A percentile compares a stretch with the other conserved stretches of the same genome.
Conservation (phyloP, 2,888 invertebrate species). For the Harpalus rubripes region DNA sequence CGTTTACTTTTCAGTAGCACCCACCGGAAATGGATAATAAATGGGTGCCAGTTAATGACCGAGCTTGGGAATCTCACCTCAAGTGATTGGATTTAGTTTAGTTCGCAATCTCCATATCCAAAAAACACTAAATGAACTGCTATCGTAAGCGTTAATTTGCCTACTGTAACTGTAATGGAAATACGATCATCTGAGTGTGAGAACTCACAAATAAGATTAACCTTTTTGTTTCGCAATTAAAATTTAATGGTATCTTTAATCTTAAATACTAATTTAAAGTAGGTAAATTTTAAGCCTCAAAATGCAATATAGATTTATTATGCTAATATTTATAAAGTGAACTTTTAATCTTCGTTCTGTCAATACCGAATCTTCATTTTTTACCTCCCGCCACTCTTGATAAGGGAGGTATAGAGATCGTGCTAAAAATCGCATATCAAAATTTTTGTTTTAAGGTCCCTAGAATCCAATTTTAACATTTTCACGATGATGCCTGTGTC, state of each 20-base stretch:
- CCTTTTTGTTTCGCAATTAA: background rate
- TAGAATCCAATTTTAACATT: no score
- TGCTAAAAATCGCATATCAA: no score
- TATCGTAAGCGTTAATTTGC: background rate
- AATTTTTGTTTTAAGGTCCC: no score
- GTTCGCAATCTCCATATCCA: background rate
- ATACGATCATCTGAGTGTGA: background rate
- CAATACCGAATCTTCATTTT: no score
- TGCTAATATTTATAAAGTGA: no score
- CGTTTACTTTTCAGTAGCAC: background rate
- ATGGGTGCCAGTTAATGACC: background rate
- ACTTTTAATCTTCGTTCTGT: no score
- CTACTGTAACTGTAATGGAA: background rate
- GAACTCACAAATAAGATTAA: background rate
- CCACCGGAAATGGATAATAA: background rate
- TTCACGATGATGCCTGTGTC: no score
- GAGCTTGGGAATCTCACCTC: background rate
- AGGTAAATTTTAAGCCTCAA: no score
- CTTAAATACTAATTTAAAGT: background rate
- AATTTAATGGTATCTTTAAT: background rate
- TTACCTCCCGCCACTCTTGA: no score
- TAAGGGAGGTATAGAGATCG: no score
- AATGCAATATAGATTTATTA: no score
- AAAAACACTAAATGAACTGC: background rate
- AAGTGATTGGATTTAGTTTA: background rate